These are phyloP conservation scores for Drosophila nikananu DNA, from an alignment of 1,140 invertebrate genomes.

Conservation along the genomic window DNA sequence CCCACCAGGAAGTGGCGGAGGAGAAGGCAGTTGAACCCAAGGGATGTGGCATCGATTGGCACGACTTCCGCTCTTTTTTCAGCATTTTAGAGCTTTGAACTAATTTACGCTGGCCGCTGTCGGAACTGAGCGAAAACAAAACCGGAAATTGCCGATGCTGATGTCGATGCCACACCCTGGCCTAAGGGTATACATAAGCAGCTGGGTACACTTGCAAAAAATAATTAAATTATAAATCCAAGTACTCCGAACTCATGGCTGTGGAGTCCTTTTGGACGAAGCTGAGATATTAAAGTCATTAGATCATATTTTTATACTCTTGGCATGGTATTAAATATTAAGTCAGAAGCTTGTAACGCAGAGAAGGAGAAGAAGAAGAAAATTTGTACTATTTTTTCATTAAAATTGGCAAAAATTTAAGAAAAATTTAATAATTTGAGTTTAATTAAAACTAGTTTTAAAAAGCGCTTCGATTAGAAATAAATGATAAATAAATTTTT, in stretches of 20 bases:
- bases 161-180: constrained; percentile 58
- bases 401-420: no score
- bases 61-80: constrained; percentile 45
- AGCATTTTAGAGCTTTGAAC: constrained; percentile 72
- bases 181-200: constrained; percentile 50
- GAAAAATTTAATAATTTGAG: no score
- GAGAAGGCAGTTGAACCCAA: constrained; percentile 1
- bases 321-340: no score
- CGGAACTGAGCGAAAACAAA: constrained; percentile 76
- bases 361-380: no score
- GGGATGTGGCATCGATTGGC: constrained; percentile 51
- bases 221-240: background rate
- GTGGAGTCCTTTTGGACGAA: background rate
- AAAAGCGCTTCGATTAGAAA: no score
- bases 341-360: no score
- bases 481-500: no score
- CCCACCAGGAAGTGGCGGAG: background rate
- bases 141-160: constrained; percentile 70
- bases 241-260: no score
- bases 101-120: constrained; percentile 72
- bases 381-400: no score
- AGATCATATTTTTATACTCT: no score
- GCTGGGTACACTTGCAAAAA: constrained; percentile 16
- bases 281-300: no score
- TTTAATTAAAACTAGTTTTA: no score